phyloP scores from a whole-genome alignment of 1,140 invertebrate species.

The Leptinotarsa texana region DNA sequence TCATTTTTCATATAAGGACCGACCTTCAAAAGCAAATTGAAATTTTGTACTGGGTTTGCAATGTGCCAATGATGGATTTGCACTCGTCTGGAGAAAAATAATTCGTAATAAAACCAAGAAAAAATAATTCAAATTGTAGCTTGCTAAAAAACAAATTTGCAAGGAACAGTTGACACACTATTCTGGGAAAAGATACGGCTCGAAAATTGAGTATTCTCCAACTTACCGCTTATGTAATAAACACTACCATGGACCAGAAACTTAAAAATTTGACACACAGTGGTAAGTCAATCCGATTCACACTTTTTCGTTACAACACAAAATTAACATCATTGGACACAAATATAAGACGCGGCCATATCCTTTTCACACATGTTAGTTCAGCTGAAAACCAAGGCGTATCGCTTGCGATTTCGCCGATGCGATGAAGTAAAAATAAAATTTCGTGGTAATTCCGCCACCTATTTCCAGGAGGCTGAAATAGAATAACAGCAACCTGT shows the following conservation, averaged over 20 bases:
- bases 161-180: slow-evolving; percentile 6
- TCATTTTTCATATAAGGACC: slow-evolving; percentile 30
- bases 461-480: too few species aligned
- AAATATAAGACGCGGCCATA: slow-evolving; percentile 33
- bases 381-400: too few species aligned
- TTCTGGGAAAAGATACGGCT: neutral
- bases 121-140: neutral
- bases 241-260: slow-evolving; percentile 27
- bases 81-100: neutral
- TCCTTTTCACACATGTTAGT: slow-evolving; percentile 19
- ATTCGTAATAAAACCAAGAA: neutral
- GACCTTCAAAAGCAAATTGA: slow-evolving; percentile 30
- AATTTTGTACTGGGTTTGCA: too few species aligned
- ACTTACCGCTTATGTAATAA: slow-evolving; percentile 35
- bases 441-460: too few species aligned
- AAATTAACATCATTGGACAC: slow-evolving; percentile 22
- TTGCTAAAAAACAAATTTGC: neutral
- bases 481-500: too few species aligned
- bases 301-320: slow-evolving; percentile 27
- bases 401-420: too few species aligned
- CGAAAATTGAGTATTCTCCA: too few species aligned
- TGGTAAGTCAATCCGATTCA: slow-evolving; percentile 10
- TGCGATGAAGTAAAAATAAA: too few species aligned
- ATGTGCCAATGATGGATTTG: too few species aligned
- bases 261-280: slow-evolving; percentile 29